Evolutionary conservation across 2,888 invertebrate species (phyloP), one percentile per base, ranked within the genome.

Genomic region (Tetrapedia diversipes): DNA sequence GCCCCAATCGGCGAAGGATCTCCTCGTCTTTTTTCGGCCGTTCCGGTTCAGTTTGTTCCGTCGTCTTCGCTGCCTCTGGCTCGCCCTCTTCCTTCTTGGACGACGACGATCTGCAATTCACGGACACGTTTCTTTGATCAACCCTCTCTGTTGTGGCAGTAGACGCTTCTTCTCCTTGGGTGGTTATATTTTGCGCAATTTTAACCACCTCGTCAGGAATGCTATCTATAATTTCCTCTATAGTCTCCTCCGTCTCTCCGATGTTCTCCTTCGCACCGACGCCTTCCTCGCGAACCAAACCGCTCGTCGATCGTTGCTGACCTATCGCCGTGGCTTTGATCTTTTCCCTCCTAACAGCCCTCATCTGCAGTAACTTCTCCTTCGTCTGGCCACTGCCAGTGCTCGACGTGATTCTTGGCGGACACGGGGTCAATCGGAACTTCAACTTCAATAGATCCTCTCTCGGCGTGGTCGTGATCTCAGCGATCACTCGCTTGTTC

Each of bases 401-500:
- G 19, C 63, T 79, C 14, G 89, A 88, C 1, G 89, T 87, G n/a
- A 87, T 84, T 22, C 90, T 83, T 6, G 90, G 88, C 0, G 90
- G 90, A 67, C 89, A 86, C 0, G 90, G 90, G 0, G 90, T 90
- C 41, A 90, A 63, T 7, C 90, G 72, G 2, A 90, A 86, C 61
- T 90, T 90, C 11, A 90, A 37, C 45, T 90, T 90, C n/a, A 90
- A 57, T 51, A 90, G 71, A 64, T 90, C 90, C 56, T 90, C 90
- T 6, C 89, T 80, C 1, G 90, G 90, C 1, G 87, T 90, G 0
- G 90, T 90, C 1, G 90, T 90, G 37, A 90, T 90, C 49, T 90
- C 90, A 3, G 90, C 90, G n/a, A 90, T 90, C 6, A 90, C 87
- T 0, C 90, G 86, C 49, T 90, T 90, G 71, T 89, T 90, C 0